A percentile compares a stretch with the other conserved stretches of the same genome.
Conservation (phyloP, 2,888 invertebrate genomes). For the Lampropteryx suffumata region DNA sequence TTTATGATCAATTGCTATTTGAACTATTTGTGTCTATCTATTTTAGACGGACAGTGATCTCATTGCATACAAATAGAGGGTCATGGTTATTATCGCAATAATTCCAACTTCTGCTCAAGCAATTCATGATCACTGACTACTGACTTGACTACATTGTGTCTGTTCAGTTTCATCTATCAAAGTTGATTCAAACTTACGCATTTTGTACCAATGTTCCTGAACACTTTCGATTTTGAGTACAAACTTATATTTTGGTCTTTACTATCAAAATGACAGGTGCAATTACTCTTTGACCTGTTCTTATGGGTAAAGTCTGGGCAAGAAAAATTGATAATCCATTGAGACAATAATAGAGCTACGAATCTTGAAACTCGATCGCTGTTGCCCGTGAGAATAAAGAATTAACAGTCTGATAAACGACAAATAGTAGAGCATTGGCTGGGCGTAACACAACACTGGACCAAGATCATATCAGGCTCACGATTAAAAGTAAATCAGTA, state of each 20-base stretch:
- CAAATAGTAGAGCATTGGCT: slow-evolving; percentile 42
- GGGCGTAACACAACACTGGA: slow-evolving; percentile 69
- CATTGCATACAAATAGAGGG: slow-evolving; percentile 5
- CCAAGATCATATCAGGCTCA: slow-evolving; percentile 70
- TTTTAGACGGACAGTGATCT: slow-evolving; percentile 22
- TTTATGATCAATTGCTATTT: slow-evolving; percentile 24
- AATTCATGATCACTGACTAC: no score
- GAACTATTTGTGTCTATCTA: slow-evolving; percentile 24
- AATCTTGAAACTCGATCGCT: slow-evolving; percentile 32
- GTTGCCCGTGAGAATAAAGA: slow-evolving; percentile 32
- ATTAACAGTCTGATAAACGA: slow-evolving; percentile 39
- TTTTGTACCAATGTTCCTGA: no score
- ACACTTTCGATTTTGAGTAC: no score
- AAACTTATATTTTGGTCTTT: no score
- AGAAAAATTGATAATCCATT: no score
- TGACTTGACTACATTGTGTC: no score
- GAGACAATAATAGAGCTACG: slow-evolving; percentile 15
- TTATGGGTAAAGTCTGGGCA: no score
- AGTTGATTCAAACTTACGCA: no score
- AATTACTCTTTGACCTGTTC: no score
- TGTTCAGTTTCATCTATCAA: no score
- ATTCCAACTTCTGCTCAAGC: no score
- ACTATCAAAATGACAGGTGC: no score
- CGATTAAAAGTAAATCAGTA: slow-evolving; percentile 77
- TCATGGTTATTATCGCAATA: slow-evolving; percentile 19